Evolutionary conservation across 2,888 invertebrate genomes (phyloP).

Genomic region (Drosophila mettleri): DNA sequence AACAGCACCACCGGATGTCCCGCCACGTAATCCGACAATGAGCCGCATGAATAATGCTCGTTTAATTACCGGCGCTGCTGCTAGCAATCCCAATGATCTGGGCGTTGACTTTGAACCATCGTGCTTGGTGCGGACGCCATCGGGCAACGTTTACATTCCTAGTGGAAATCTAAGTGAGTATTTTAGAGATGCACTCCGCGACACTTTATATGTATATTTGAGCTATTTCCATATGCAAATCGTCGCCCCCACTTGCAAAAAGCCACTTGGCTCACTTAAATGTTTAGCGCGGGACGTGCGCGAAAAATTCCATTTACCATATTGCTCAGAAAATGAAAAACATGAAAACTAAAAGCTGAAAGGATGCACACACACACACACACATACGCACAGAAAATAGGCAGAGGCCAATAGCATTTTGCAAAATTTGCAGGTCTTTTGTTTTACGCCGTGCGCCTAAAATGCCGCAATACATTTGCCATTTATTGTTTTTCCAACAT

Average conservation of each 20-base stretch:
- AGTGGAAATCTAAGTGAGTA: conserved; percentile 89
- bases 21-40: conserved; percentile 96
- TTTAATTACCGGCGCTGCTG: conserved; percentile 89
- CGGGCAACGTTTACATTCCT: conserved; percentile 97
- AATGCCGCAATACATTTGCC: conserved; percentile 77
- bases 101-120: conserved; percentile 94
- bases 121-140: conserved; percentile 95
- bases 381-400: conserved; percentile 5
- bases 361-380: conserved; percentile 5
- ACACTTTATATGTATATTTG: conserved; percentile 9
- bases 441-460: conserved; percentile 66
- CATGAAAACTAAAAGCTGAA: conserved; percentile 25
- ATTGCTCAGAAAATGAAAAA: conserved; percentile 73
- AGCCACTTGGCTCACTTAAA: conserved; percentile 74
- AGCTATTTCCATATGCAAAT: conserved; percentile 58
- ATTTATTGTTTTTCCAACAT: conserved; percentile 78
- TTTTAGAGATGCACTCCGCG: conserved; percentile 24
- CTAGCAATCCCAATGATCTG: conserved; percentile 89
- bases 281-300: conserved; percentile 59
- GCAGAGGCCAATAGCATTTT: conserved; percentile 45
- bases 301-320: conserved; percentile 71
- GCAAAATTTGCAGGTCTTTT: conserved; percentile 71
- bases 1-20: conserved; percentile 93
- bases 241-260: conserved; percentile 35
- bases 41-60: conserved; percentile 96